Evolutionary conservation across 2,888 invertebrate genomes (phyloP).

Genomic region (Alitta virens): DNA sequence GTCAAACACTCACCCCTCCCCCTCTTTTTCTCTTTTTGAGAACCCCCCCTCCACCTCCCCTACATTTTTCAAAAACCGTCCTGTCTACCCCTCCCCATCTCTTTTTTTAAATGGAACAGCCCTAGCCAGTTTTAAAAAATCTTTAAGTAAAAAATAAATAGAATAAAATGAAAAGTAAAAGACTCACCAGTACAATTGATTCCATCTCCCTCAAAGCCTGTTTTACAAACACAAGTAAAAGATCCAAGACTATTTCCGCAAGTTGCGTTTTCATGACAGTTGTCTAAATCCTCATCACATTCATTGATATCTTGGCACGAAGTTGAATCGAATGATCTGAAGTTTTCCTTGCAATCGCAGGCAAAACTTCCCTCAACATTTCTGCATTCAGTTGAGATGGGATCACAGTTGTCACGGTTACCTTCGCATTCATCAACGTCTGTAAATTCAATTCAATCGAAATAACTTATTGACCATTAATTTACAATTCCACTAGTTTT

Average conservation of each 20-base stretch:
- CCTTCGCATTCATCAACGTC: slow-evolving; percentile 81
- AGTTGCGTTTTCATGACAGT: slow-evolving; percentile 12
- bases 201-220: slow-evolving; percentile 15
- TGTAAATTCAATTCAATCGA: too few relatives aligned
- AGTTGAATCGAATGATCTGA: not conserved
- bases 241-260: slow-evolving; percentile 13
- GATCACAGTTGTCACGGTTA: slow-evolving; percentile 66
- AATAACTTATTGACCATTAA: too few relatives aligned
- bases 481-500: too few relatives aligned
- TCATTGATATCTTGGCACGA: slow-evolving; percentile 21
- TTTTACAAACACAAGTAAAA: slow-evolving; percentile 16
- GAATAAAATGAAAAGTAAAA: too few relatives aligned
- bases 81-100: too few relatives aligned
- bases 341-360: slow-evolving; percentile 6
- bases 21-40: too few relatives aligned
- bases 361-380: slow-evolving; percentile 34
- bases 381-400: slow-evolving; percentile 31
- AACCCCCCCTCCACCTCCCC: too few relatives aligned
- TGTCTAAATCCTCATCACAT: slow-evolving; percentile 8
- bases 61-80: too few relatives aligned
- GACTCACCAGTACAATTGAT: slow-evolving; percentile 5
- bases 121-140: too few relatives aligned
- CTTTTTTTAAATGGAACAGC: too few relatives aligned
- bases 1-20: too few relatives aligned
- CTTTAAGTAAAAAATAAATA: too few relatives aligned